Base-by-base conservation (phyloP, 2,888 invertebrate genomes). In the Aricia artaxerxes region DNA sequence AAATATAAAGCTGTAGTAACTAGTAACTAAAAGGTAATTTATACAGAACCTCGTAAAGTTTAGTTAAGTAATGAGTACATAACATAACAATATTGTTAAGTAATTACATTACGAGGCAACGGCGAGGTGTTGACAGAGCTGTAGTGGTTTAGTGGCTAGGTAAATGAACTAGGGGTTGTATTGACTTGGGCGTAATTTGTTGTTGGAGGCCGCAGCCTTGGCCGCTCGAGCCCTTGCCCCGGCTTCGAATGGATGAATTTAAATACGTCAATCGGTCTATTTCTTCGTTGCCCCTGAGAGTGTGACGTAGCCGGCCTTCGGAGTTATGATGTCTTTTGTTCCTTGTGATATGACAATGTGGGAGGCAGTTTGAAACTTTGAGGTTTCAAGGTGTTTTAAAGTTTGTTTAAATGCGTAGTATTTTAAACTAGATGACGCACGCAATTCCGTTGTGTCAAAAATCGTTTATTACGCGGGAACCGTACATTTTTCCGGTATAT, bases 121-220 rank as follows among this genome's bases (percentile, higher is more conserved):
- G 16, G 16, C 35, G 13, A 69, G 69, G 69, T 35, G 69, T 69
- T 69, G 69, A 69, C 69, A 69, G 35, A 2, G 16, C 38, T 69
- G 13, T 69, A 69, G 35, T 11, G 64, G 31, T 75, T 69, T 40
- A 44, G 76, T 60, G n/a, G 38, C 24, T 57, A 60, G 40, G 44
- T 64, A 78, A 69, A 44, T 60, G 76, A 53, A 49, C 64, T 44
- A 69, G 31, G 44, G 24, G 69, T 44, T 78, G 57, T 57, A 78
- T 78, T 73, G 78, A 73, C 73, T 53, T 78, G 73, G 73, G 57
- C 78, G 61, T 78, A 78, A 73, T 61, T 79, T 79, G 78, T 61
- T 72, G 79, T 80, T 79, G 84, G 85, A 88, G 89, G 88, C 87
- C 88, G 81, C 82, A 87, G 86, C 89, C 90, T 78, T 78, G 78